phyloP scores from a whole-genome alignment of 37 sponge, comb jelly and placozoan species.

The Beroe forskalii region DNA sequence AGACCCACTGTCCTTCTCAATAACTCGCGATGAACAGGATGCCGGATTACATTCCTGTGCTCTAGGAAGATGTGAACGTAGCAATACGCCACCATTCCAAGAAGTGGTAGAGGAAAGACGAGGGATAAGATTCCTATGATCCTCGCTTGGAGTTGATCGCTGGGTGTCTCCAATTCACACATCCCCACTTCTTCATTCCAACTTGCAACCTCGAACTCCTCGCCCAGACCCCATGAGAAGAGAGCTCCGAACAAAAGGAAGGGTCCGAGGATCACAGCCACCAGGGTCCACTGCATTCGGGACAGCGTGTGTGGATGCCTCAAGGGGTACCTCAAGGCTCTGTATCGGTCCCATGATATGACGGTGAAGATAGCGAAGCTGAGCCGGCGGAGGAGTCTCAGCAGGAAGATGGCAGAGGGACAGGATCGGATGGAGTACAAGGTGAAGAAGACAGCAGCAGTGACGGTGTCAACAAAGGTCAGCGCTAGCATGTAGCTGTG shows the following conservation, averaged over 20 bases:
- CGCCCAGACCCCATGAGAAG: conserved; percentile 3
- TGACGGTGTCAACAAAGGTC: not conserved
- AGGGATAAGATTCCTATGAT: not conserved
- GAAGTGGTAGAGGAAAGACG: not conserved
- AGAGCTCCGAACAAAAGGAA: conserved; percentile 10
- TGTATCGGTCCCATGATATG: conserved; percentile 14
- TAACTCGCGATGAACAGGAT: conserved; percentile 3
- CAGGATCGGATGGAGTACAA: not conserved
- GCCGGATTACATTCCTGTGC: not conserved
- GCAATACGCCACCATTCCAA: not conserved
- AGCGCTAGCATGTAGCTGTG: conserved; percentile 39
- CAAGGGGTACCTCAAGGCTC: not conserved
- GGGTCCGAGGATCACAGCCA: conserved; percentile 8
- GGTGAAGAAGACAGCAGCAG: not conserved
- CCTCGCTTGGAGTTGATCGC: not conserved
- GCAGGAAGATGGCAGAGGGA: conserved; percentile 1
- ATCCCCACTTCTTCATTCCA: conserved; percentile 19
- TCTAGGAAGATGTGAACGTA: not conserved
- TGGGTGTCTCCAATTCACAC: not conserved
- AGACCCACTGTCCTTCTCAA: too few species aligned
- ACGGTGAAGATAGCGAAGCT: conserved; percentile 6
- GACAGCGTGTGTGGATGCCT: not conserved
- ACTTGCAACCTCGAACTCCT: not conserved
- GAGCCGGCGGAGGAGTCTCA: conserved; percentile 3
- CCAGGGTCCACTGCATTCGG: conserved; percentile 8